Evolutionary conservation across 2,797 vertebrate species (phyloP), one percentile per base, ranked within the genome.

Genomic region (Tokudaia tokunoshimensis): DNA sequence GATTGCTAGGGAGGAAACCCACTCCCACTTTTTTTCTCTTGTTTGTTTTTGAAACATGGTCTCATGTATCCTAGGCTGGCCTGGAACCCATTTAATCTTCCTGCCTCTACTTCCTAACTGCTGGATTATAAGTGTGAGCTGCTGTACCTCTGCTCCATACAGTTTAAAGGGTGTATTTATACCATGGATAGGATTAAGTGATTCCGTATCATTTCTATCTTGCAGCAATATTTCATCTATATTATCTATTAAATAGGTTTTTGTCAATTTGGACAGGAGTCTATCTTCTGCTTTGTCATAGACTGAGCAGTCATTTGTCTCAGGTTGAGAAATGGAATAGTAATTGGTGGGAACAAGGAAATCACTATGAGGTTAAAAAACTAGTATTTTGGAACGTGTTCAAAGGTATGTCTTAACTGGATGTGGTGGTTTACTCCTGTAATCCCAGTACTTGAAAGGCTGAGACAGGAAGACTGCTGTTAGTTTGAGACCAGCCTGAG

Each of bases 151-250:
- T 55, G 65, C 47, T 87, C 34, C 34, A 41, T 87, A 57, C 29
- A 11, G 34, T 87, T 74, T 87, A 91, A 87, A 89, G 11, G 24
- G 72, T 94, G 59, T 50, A 55, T 75, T 95, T 75, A 90, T 47
- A 7, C 70, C 41, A 89, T 86, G 72, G 50, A 72, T 61, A 19
- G 81, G 72, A 34, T 47, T 85, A 70, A 94, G 47, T 81, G 86
- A 92, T 92, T 92, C 22, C 65, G 37, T 22, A 90, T 84, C 87
- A 55, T 94, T 97, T 96, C 57, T 57, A 90, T 92, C 94, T 31
- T 87, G 6, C 24, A n/a, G 19, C n/a, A 59, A 31, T 91, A 37
- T 89, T 96, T 87, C 78, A 92, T 70, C 15, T 86, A 75, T 86
- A 72, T 86, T 94, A 47, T 92, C 76, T 67, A 90, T 92, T 88